A percentile compares a stretch with the other conserved stretches of the same genome.
Conservation (phyloP, 2,113 vertebrate genomes). For the Bombycilla garrulus region DNA sequence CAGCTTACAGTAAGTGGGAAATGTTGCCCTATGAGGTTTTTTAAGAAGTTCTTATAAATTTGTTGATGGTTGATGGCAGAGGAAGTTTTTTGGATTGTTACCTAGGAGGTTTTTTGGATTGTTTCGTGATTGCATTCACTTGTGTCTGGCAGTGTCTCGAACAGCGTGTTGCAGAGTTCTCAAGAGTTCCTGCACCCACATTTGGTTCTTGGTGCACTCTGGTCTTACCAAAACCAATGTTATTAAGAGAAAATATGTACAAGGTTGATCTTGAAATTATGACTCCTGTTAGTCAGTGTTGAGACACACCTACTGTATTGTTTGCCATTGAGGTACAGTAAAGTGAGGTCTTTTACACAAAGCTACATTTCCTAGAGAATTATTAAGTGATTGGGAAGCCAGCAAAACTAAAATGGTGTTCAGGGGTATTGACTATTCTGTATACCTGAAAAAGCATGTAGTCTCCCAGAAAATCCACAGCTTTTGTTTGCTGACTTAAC, state of each 20-base stretch:
- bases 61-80: background rate
- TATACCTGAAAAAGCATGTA: background rate
- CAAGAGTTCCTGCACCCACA: background rate
- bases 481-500: background rate
- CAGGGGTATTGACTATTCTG: background rate
- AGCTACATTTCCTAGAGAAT: background rate
- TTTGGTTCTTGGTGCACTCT: background rate
- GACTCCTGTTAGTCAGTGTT: background rate
- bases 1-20: background rate
- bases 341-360: background rate
- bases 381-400: background rate
- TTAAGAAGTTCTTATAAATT: background rate
- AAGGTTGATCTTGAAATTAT: background rate
- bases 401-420: background rate
- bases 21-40: background rate
- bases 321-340: background rate
- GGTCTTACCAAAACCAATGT: background rate
- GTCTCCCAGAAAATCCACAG: background rate
- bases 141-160: background rate
- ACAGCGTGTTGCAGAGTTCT: rapidly evolving
- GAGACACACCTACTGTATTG: background rate
- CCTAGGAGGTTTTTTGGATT: background rate
- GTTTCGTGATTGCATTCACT: background rate
- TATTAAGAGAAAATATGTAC: background rate
- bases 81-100: background rate